Percentiles rank a stretch among this genome's conserved stretches.
These are phyloP conservation scores for Rhyacophila brunnea DNA, from an alignment of 1,140 invertebrate species.

Conservation along the genomic window DNA sequence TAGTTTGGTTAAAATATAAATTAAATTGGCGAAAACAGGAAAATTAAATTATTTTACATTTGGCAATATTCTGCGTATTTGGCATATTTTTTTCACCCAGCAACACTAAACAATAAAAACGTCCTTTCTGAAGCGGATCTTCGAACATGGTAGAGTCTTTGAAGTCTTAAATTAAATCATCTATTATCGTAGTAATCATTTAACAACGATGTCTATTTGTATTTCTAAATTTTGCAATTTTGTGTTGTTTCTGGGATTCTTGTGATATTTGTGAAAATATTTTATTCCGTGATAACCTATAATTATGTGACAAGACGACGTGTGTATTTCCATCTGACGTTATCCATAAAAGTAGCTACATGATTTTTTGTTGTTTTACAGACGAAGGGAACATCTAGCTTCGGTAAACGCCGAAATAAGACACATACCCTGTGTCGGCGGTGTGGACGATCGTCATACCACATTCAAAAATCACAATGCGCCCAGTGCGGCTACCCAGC, in stretches of 20 bases:
- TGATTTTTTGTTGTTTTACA: conserved; percentile 51
- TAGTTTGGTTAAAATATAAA: too few species aligned
- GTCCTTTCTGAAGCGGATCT: conserved; percentile 21
- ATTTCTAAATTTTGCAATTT: not conserved
- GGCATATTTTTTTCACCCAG: not conserved
- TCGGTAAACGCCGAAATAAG: conserved; percentile 99
- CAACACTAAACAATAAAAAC: conserved; percentile 6
- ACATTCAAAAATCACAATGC: conserved; percentile 97
- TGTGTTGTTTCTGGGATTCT: not conserved
- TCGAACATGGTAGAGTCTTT: conserved; percentile 33
- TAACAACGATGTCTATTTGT: not conserved
- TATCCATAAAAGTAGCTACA: not conserved
- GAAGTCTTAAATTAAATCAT: conserved; percentile 23
- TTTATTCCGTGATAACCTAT: not conserved
- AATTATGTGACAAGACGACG: not conserved
- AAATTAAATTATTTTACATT: too few species aligned
- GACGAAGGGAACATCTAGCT: conserved; percentile 99
- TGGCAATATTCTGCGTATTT: too few species aligned
- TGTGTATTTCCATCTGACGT: not conserved
- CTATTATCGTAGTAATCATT: conserved; percentile 10
- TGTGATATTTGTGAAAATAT: not conserved
- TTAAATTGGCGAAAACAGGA: too few species aligned
- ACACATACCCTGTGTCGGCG: conserved; percentile 97
- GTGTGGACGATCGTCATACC: conserved; percentile 95
- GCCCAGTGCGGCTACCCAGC: conserved; percentile 96